Base-by-base conservation (phyloP, 1,140 invertebrate species). In the Lepidurus apus region DNA sequence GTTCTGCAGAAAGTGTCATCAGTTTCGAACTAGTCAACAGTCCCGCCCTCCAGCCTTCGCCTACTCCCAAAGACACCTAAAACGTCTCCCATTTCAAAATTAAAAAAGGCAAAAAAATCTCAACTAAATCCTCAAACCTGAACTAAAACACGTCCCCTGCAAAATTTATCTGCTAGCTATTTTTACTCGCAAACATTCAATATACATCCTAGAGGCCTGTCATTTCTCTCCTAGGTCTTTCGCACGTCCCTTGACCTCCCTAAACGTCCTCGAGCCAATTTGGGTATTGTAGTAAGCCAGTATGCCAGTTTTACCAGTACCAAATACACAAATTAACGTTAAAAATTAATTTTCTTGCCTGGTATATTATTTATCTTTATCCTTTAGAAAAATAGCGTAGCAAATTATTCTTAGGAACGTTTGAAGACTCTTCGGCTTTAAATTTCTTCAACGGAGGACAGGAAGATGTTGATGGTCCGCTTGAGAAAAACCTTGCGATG, bases 361-460 rank as follows among this genome's bases (percentile, higher is more conserved):
- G 26, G 26, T 26, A 26, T 26, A 26, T 26, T 34, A 34, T 34
- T 34, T 4, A 2, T 34, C 34, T 17, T 65, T 21, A 65, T 65
- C 21, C 21, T 17, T 21, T 65, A 7, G 53, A 1, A 17, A 65
- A 65, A 17, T 65, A 65, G 7, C 53, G 53, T 7, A 65, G 44
- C n/a, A 17, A 73, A 73, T 10, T 47, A 74, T 86, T 87, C 81
- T 92, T 92, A 83, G 92, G 92, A 11, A 90, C 90, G 13, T 89
- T 89, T 1, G 91, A 91, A 82, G 91, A 91, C 7, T 89, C 85
- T 84, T 92, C 91, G 45, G 85, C 85, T 85, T 91, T 86, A 80
- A 85, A 84, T 84, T 85, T 79, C 82, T 85, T 26, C 85, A 82
- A 81, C 77, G 85, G 83, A 82, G 26, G 82, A 82, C 78, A 83